Conservation (phyloP, 1,140 invertebrate genomes). For the Myzus persicae region DNA sequence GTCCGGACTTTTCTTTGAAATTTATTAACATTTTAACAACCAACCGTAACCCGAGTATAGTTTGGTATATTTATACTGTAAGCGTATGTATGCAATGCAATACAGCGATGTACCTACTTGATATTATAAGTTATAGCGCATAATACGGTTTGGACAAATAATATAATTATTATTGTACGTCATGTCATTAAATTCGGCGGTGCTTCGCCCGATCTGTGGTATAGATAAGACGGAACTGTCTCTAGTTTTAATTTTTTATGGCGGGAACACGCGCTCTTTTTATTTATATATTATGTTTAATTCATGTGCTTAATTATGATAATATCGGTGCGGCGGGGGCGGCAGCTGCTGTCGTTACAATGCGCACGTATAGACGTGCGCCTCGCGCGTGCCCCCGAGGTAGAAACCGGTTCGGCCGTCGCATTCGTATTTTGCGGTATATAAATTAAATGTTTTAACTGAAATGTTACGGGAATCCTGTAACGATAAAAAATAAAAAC, state of each 20-base stretch:
- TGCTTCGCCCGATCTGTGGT: conserved; percentile 26
- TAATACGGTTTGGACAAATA: not conserved
- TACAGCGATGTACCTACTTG: not conserved
- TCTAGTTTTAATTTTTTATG: not conserved
- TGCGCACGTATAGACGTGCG: not conserved
- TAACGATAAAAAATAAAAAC: conserved; percentile 41
- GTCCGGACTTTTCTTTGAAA: not conserved
- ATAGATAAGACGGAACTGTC: conserved; percentile 44
- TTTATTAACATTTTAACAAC: not conserved
- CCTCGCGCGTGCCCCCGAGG: conserved; percentile 30
- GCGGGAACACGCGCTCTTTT: not conserved
- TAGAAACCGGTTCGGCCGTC: conserved; percentile 36
- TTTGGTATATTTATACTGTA: not conserved
- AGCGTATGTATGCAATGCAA: not conserved
- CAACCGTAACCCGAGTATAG: not conserved
- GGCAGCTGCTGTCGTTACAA: conserved; percentile 43
- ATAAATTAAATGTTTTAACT: conserved; percentile 45
- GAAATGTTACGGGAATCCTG: conserved; percentile 33
- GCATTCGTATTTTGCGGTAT: conserved; percentile 49
- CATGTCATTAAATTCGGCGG: conserved; percentile 54
- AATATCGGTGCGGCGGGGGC: conserved; percentile 47
- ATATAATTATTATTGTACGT: not conserved
- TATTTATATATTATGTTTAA: conserved; percentile 41
- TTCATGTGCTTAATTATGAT: conserved; percentile 57
- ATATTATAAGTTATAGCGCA: not conserved